phyloP scores from a whole-genome alignment of 1,140 invertebrate genomes.

The Platyscapa corneri region DNA sequence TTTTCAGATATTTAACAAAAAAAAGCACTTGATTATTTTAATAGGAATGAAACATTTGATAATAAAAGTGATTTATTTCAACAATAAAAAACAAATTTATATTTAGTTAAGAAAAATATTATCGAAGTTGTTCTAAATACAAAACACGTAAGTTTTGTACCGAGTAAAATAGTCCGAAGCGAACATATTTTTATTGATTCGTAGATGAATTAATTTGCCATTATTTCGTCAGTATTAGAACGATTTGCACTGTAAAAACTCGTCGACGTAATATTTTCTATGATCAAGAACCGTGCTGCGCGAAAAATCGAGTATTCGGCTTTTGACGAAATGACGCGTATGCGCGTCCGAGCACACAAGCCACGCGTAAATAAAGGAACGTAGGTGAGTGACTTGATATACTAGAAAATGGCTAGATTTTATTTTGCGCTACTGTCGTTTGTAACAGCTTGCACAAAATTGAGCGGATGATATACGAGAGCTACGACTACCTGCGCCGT shows the following conservation, averaged over 20 bases:
- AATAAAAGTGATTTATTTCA: too few species aligned
- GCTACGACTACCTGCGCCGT: neutral
- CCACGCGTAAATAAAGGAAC: neutral
- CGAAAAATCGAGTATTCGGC: neutral
- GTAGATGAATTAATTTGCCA: conserved; percentile 25
- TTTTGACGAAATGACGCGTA: neutral
- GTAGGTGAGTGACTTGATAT: neutral
- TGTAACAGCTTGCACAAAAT: conserved; percentile 45
- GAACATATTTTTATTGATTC: neutral
- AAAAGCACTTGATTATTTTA: too few species aligned
- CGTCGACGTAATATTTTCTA: conserved; percentile 15
- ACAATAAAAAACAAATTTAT: neutral
- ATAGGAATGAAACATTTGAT: too few species aligned
- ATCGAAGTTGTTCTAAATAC: neutral
- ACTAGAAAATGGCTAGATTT: conserved; percentile 31
- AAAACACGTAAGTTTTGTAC: neutral
- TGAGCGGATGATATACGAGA: conserved; percentile 41
- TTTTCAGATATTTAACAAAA: too few species aligned
- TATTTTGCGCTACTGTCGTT: conserved; percentile 31
- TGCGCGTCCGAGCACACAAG: too few species aligned
- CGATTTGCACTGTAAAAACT: neutral
- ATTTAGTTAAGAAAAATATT: neutral
- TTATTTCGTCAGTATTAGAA: neutral
- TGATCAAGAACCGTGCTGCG: neutral
- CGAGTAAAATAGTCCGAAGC: neutral